Evolutionary conservation across 2,888 invertebrate species (phyloP).

Genomic region (Pogonocherus hispidulus): DNA sequence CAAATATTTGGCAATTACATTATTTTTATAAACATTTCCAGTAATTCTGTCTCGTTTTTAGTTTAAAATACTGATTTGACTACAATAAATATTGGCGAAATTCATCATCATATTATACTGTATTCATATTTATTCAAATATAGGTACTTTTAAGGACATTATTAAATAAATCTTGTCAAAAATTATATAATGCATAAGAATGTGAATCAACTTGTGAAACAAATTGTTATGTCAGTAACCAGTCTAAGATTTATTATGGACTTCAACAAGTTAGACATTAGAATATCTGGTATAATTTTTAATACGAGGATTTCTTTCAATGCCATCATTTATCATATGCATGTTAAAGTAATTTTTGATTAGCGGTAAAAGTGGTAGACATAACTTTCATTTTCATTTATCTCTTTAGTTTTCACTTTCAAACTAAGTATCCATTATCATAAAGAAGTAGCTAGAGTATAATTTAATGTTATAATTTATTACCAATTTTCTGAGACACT

Average conservation of each 20-base stretch:
- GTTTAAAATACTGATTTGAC: too few species aligned
- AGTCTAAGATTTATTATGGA: slow-evolving; percentile 6
- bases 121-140: too few species aligned
- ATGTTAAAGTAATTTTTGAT: slow-evolving; percentile 13
- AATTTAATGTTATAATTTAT: neutral
- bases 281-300: slow-evolving; percentile 7
- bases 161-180: neutral
- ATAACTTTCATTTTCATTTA: slow-evolving; percentile 10
- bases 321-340: neutral
- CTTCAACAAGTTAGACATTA: slow-evolving; percentile 1
- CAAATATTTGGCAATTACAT: too few species aligned
- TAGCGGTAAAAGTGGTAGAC: slow-evolving; percentile 15
- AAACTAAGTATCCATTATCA: neutral
- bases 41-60: too few species aligned
- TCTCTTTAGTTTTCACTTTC: slow-evolving; percentile 2
- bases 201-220: neutral
- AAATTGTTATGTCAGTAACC: slow-evolving; percentile 15
- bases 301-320: slow-evolving; percentile 5
- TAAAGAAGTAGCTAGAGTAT: neutral
- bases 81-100: too few species aligned
- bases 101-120: too few species aligned
- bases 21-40: too few species aligned
- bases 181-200: neutral
- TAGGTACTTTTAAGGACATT: too few species aligned
- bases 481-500: neutral